These are phyloP conservation scores for Sciurus carolinensis DNA, from an alignment of 2,797 vertebrate genomes.

Conservation along the genomic window DNA sequence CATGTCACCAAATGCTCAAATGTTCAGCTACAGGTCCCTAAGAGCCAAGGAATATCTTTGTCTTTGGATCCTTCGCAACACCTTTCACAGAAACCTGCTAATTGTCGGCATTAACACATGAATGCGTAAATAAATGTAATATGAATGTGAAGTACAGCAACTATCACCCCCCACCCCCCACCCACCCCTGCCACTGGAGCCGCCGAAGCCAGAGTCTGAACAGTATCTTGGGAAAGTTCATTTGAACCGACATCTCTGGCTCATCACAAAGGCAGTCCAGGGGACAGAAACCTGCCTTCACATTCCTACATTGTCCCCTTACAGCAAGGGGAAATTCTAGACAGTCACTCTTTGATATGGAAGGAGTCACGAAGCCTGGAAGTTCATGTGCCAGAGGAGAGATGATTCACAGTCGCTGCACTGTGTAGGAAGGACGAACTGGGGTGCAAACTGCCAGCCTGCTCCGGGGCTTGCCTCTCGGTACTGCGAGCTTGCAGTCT, in stretches of 20 bases:
- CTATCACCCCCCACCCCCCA: not conserved
- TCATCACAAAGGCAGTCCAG: not conserved
- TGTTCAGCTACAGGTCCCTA: not conserved
- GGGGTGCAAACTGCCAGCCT: conserved; percentile 81
- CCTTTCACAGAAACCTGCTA: not conserved
- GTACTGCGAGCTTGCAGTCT: conserved; percentile 77
- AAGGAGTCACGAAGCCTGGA: conserved; percentile 57
- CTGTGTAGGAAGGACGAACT: conserved; percentile 78
- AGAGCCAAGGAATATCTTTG: not conserved
- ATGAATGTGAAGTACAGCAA: not conserved
- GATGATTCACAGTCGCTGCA: conserved; percentile 72
- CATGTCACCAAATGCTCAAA: not conserved
- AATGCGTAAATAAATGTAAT: not conserved
- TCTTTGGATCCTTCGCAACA: not conserved
- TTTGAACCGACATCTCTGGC: not conserved
- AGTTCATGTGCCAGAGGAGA: conserved; percentile 78
- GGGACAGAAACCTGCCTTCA: conserved; percentile 23
- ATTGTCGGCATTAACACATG: not conserved
- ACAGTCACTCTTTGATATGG: conserved; percentile 38
- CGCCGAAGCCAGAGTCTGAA: not conserved
- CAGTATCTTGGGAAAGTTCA: not conserved
- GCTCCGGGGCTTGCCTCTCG: conserved; percentile 80
- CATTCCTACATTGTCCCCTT: not conserved
- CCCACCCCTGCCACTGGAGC: no score
- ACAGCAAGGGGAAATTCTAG: conserved; percentile 45